Evolutionary conservation across 2,888 invertebrate genomes (phyloP).

Genomic region (Dascillus cervinus): DNA sequence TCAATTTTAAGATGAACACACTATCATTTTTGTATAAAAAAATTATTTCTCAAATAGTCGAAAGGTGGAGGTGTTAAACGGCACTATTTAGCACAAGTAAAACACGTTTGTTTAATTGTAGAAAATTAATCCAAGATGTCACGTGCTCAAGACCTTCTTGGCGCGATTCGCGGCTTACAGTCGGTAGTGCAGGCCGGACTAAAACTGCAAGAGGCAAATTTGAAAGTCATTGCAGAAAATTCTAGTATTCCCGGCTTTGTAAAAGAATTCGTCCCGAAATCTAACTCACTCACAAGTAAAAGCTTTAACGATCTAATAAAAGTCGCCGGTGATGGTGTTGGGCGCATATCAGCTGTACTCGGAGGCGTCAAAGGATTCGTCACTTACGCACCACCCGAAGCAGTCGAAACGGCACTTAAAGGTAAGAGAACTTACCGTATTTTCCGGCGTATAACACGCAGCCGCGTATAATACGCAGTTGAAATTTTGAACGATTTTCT

Average conservation of each 20-base stretch:
- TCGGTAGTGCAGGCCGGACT: slow-evolving; percentile 58
- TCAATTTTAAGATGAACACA: too few species aligned
- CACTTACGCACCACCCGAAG: background rate
- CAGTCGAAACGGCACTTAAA: too few species aligned
- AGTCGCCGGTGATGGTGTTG: slow-evolving; percentile 50
- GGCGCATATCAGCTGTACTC: slow-evolving; percentile 60
- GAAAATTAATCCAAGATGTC: slow-evolving; percentile 47
- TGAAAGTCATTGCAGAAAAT: slow-evolving; percentile 58
- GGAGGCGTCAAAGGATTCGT: slow-evolving; percentile 61
- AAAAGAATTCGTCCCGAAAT: slow-evolving; percentile 20
- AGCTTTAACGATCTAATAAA: slow-evolving; percentile 24
- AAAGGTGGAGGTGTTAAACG: too few species aligned
- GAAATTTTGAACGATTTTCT: too few species aligned
- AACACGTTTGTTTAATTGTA: too few species aligned
- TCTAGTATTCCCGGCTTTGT: slow-evolving; percentile 55
- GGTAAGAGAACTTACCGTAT: too few species aligned
- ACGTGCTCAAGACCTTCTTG: slow-evolving; percentile 56
- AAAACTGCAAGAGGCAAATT: slow-evolving; percentile 55
- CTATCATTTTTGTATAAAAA: too few species aligned
- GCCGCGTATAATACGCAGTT: too few species aligned
- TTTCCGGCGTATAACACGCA: too few species aligned
- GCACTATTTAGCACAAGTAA: too few species aligned
- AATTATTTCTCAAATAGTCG: too few species aligned
- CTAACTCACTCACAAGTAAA: slow-evolving; percentile 11
- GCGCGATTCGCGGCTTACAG: slow-evolving; percentile 61